A percentile compares a stretch with the other conserved stretches of the same genome.
Evolutionary conservation across 2,113 vertebrate species (phyloP).

Genomic region (Vidua macroura): DNA sequence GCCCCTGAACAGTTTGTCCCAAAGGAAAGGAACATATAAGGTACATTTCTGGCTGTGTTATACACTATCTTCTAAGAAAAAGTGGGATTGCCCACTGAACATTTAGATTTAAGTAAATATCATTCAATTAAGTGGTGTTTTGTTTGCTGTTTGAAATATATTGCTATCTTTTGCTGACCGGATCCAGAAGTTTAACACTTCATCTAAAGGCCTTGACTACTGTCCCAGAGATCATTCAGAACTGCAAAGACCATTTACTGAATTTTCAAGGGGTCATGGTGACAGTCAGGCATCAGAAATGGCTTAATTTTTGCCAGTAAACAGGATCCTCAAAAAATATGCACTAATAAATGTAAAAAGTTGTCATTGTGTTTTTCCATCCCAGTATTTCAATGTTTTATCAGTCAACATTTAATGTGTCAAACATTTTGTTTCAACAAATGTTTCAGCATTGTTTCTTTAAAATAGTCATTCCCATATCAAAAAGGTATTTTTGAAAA

Average conservation of each 20-base stretch:
- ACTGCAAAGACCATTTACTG: not conserved
- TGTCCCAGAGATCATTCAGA: slow-evolving; percentile 27
- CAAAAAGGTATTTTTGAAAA: not conserved
- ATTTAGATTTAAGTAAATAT: not conserved
- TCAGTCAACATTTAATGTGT: not conserved
- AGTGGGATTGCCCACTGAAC: not conserved
- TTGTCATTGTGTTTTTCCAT: not conserved
- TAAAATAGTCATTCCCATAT: not conserved
- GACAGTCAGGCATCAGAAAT: not conserved
- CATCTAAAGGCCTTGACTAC: not conserved
- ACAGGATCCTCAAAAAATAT: not conserved
- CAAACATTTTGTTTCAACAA: not conserved
- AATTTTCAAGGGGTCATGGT: not conserved
- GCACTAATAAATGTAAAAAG: not conserved
- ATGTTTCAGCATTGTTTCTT: not conserved
- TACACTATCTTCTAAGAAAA: not conserved
- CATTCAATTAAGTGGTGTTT: not conserved
- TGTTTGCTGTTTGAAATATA: not conserved
- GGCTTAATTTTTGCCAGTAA: not conserved
- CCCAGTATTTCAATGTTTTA: not conserved
- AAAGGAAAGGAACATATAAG: not conserved
- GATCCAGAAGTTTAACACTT: not conserved
- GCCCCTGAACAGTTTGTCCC: not conserved
- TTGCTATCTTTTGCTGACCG: not conserved
- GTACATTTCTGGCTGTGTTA: not conserved